Conservation (phyloP, 2,888 invertebrate species). For the Cepaea hortensis region DNA sequence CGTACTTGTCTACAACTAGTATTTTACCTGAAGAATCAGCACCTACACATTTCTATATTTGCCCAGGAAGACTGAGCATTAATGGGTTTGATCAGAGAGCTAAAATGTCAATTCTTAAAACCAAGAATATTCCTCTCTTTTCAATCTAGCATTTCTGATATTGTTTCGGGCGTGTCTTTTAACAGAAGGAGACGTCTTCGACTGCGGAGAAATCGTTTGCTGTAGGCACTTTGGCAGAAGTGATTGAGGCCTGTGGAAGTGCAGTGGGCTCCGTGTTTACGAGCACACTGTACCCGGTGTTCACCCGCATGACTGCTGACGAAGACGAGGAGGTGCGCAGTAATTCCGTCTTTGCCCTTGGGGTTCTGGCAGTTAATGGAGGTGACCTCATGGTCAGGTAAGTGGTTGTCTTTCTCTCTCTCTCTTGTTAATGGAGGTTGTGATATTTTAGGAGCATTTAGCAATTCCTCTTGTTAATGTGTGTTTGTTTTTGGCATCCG, state of each 20-base stretch:
- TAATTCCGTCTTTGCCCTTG: constrained; percentile 86
- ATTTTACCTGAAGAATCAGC: too few species aligned
- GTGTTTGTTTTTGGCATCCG: too few species aligned
- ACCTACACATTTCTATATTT: too few species aligned
- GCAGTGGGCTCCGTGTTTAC: constrained; percentile 79
- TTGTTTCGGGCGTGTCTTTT: constrained; percentile 21
- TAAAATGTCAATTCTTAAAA: too few species aligned
- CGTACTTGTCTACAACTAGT: too few species aligned
- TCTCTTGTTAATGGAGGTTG: neutral
- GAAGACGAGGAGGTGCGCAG: constrained; percentile 84
- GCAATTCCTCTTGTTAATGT: too few species aligned
- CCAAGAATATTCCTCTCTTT: neutral
- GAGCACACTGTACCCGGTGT: constrained; percentile 81
- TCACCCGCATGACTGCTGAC: constrained; percentile 82
- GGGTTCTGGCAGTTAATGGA: constrained; percentile 84
- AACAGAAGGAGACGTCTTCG: constrained; percentile 82
- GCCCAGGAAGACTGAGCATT: too few species aligned
- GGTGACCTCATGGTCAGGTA: constrained; percentile 71
- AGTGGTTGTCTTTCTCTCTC: constrained; percentile 9
- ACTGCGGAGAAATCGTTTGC: constrained; percentile 84
- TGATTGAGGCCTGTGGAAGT: constrained; percentile 81
- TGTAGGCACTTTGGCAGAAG: constrained; percentile 85
- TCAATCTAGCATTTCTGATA: neutral
- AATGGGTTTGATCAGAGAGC: too few species aligned
- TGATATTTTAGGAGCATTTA: too few species aligned